Base-by-base conservation (phyloP, 2,113 vertebrate genomes). In the Montifringilla adamsi region DNA sequence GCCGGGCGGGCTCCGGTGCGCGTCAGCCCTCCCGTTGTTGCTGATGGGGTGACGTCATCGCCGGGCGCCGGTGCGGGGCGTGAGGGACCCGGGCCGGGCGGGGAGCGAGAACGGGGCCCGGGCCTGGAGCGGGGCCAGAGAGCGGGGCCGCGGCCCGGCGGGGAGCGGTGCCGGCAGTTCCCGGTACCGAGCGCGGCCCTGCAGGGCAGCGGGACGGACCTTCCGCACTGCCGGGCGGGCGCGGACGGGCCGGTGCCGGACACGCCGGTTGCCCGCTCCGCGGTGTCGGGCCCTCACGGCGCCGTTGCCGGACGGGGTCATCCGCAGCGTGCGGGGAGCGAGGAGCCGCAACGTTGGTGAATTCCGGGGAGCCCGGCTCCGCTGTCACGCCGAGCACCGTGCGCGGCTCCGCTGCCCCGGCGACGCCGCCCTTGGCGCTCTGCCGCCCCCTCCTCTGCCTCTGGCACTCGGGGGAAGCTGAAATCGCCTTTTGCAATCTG, bases 291-390 rank as follows among this genome's bases (percentile, higher is more conserved):
- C 43, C 24, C 43, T 56, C 60, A 4, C 19, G 35, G 1, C 17
- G n/a, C 18, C 41, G 59, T 22, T 56, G 28, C 35, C 24, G 15
- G 13, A 2, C 5, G 35, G 24, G 16, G 31, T 17, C 30, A 30
- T 13, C 16, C n/a, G 15, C 35, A 10, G n/a, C 28, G 11, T 11
- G 69, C 1, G 82, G 39, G 59, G 11, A 6, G 11, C 0, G 69
- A 39, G 28, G 8, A 28, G 50, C 13, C 17, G 37, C 37, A 2
- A 30, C 5, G 59, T 1, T 3, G 52, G 2, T 17, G 63, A 1
- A 19, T 23, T 12, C 22, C 17, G 37, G 73, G 11, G 11, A 52
- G 22, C 44, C 16, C 37, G 6, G 21, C 2, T 8, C 72, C 62
- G 37, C 52, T 14, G 31, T 50, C 31, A 22, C 52, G 17, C 13